Percentiles rank a stretch among this genome's conserved stretches.
Conservation (phyloP, 1,140 invertebrate genomes). For the Caenorhabditis elegans region WBcel235 BX284605.5:12893001-12893500, state of each 20-base stretch:
- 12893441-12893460: slow-evolving; percentile 22
- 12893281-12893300: not conserved
- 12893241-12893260: not conserved
- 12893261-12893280: not conserved
- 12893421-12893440: slow-evolving; percentile 17
- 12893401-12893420: slow-evolving; percentile 5
- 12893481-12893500: slow-evolving; percentile 27
- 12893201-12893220: slow-evolving; percentile 6
- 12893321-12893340: not conserved
- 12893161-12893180: slow-evolving; percentile 11
- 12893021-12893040: slow-evolving; percentile 35
- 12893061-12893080: slow-evolving; percentile 38
- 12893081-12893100: slow-evolving; percentile 21
- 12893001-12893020: slow-evolving; percentile 57
- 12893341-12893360: slow-evolving; percentile 2
- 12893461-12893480: slow-evolving; percentile 25
- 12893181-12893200: not conserved
- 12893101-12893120: not conserved
- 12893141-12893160: not conserved
- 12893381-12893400: slow-evolving; percentile 20
- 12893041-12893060: slow-evolving; percentile 43
- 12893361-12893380: slow-evolving; percentile 29
- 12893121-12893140: not conserved
- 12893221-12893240: slow-evolving; percentile 15
- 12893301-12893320: slow-evolving; percentile 7